Evolutionary conservation across 2,113 vertebrate genomes (phyloP).

Genomic region (Barnardius zonarius): DNA sequence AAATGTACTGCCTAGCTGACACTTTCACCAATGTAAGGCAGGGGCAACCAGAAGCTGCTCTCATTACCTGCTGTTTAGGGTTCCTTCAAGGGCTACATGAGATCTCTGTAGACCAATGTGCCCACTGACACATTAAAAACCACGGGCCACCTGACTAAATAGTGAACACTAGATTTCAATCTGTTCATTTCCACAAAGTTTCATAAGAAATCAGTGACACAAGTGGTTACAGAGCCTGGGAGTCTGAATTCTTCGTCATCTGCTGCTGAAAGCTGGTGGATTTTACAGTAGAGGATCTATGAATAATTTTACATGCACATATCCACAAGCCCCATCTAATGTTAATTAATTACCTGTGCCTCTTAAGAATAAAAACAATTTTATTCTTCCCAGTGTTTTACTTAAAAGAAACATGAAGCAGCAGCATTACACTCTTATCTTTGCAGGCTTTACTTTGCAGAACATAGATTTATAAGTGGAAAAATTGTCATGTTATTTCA

Average conservation of each 20-base stretch:
- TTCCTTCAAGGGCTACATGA: background rate
- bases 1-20: background rate
- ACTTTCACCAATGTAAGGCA: background rate
- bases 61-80: background rate
- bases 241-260: background rate
- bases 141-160: background rate
- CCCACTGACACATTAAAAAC: background rate
- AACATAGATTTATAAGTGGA: background rate
- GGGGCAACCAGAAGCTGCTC: background rate
- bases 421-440: background rate
- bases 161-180: background rate
- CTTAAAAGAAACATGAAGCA: background rate
- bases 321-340: background rate
- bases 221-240: background rate
- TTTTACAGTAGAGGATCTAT: background rate
- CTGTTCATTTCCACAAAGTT: background rate
- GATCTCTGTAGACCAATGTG: fast-evolving
- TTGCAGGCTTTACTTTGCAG: background rate
- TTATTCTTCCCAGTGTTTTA: background rate
- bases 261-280: background rate
- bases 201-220: background rate
- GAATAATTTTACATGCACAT: background rate
- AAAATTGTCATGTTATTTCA: background rate
- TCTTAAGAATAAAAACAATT: background rate
- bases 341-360: background rate